Base-by-base conservation (phyloP, 2,113 vertebrate genomes). In the Mesembrinibis cayennensis region DNA sequence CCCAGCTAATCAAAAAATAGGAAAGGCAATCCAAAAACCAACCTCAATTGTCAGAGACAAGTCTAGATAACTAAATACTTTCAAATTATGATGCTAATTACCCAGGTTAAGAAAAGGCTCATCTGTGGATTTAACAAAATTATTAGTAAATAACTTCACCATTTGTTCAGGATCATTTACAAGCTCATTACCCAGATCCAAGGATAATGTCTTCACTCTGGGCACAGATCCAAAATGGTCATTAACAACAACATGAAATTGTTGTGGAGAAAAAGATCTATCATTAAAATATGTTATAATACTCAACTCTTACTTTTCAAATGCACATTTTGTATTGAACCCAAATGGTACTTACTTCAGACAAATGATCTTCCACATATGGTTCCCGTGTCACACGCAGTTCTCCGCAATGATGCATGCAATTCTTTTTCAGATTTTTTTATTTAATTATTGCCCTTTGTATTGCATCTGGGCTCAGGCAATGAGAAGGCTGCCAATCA, bases 191-290 rank as follows among this genome's bases (percentile, higher is more conserved):
- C 38, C 59, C 94, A 84, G 83, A 84, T 87, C 89, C 91, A 95
- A 89, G 80, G 92, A 94, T 82, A 97, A 95, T 79, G 67, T 91
- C 70, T 82, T 95, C 84, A 73, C 34, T 89, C 72, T 87, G 59
- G 95, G 95, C 96, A 91, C 13, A 61, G 17, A 14, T 92, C 92
- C 96, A 97, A 95, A 95, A 97, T 65, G 80, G 83, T 95, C 96
- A 95, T 97, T 96, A 97, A 96, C 74, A 94, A 96, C 71, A 94
- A 87, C 74, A 93, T 27, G 65, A 95, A 96, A 95, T 76, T 84
- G 63, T 92, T 93, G 69, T 34, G 9, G 69, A 94, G 52, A 95
- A 95, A 79, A 92, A 93, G 70, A 96, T 95, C 91, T 96, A 89
- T 96, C 92, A 86, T 93, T 63, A 87, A 87, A 96, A 82, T 91